Conservation (phyloP, 2,888 invertebrate genomes). For the Camptogramma bilineatum region DNA sequence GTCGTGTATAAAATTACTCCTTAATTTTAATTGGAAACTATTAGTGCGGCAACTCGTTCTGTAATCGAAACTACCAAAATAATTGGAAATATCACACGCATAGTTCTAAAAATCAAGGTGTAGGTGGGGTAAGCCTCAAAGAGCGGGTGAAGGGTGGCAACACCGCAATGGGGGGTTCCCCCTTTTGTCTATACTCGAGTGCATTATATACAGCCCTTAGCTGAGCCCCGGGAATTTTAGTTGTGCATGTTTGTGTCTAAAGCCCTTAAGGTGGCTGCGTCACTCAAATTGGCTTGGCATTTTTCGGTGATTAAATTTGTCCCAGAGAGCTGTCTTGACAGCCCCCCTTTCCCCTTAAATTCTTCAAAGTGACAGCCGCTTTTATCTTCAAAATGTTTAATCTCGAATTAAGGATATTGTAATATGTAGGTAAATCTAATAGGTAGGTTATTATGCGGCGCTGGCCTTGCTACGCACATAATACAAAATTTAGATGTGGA, state of each 20-base stretch:
- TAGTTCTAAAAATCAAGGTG: conserved; percentile 76
- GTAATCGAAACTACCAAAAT: conserved; percentile 26
- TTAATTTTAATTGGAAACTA: conserved; percentile 8
- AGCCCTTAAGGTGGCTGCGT: conserved; percentile 8
- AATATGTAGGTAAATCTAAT: too few relatives aligned
- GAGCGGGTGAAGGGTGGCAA: conserved; percentile 42
- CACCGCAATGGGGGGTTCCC: conserved; percentile 44
- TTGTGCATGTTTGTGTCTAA: conserved; percentile 66
- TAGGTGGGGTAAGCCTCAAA: conserved; percentile 51
- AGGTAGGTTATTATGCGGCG: too few relatives aligned
- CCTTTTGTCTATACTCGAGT: conserved; percentile 70
- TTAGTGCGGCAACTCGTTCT: conserved; percentile 4
- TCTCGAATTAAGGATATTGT: background rate
- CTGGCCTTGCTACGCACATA: too few relatives aligned
- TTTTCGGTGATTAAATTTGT: background rate
- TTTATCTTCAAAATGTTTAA: background rate
- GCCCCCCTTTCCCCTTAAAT: background rate
- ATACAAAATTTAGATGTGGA: too few relatives aligned
- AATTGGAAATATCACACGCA: conserved; percentile 53
- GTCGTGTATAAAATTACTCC: background rate
- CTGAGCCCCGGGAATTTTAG: conserved; percentile 68
- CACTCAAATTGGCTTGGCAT: conserved; percentile 12
- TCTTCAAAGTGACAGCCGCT: background rate
- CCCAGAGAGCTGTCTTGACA: background rate
- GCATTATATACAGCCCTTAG: conserved; percentile 73